Percentiles rank a stretch among this genome's conserved stretches.
phyloP scores from a whole-genome alignment of 2,888 invertebrate genomes.

The Apomyelois bistriatella region DNA sequence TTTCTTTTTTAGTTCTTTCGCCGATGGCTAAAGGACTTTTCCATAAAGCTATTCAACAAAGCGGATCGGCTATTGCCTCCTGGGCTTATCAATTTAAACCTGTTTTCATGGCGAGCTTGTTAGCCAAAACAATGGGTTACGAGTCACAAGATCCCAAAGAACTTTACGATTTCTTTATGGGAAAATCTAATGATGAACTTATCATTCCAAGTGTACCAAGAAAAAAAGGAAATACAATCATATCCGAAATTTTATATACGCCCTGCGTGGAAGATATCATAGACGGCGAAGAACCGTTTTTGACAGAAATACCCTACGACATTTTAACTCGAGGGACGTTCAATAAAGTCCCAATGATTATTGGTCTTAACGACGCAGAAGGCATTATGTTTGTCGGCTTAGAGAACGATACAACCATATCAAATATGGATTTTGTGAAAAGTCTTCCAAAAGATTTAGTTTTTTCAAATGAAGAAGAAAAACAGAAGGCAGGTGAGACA shows the following conservation, averaged over 20 bases:
- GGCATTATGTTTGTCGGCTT: conserved; percentile 46
- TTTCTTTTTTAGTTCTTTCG: conserved; percentile 57
- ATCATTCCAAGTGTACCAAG: conserved; percentile 52
- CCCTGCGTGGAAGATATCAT: conserved; percentile 54
- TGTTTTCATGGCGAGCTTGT: conserved; percentile 46
- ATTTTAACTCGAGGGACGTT: conserved; percentile 44
- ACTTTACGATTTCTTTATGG: conserved; percentile 47
- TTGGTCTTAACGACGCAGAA: conserved; percentile 52
- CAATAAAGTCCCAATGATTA: conserved; percentile 57
- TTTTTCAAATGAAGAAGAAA: conserved; percentile 31
- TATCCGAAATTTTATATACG: conserved; percentile 49
- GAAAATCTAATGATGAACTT: conserved; percentile 48
- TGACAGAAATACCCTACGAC: conserved; percentile 50
- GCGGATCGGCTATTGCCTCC: conserved; percentile 53
- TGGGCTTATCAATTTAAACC: conserved; percentile 59
- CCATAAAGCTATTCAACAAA: conserved; percentile 60
- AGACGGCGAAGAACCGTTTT: conserved; percentile 54
- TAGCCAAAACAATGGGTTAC: conserved; percentile 52
- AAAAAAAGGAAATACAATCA: conserved; percentile 38
- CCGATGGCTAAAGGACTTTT: conserved; percentile 62
- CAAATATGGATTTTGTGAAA: conserved; percentile 38
- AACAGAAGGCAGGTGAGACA: conserved; percentile 19
- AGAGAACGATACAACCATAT: conserved; percentile 48
- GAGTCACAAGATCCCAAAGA: conserved; percentile 45
- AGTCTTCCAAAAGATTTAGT: conserved; percentile 55